phyloP scores from a whole-genome alignment of 2,797 vertebrate genomes.

The Kryptolebias ocellatus region DNA sequence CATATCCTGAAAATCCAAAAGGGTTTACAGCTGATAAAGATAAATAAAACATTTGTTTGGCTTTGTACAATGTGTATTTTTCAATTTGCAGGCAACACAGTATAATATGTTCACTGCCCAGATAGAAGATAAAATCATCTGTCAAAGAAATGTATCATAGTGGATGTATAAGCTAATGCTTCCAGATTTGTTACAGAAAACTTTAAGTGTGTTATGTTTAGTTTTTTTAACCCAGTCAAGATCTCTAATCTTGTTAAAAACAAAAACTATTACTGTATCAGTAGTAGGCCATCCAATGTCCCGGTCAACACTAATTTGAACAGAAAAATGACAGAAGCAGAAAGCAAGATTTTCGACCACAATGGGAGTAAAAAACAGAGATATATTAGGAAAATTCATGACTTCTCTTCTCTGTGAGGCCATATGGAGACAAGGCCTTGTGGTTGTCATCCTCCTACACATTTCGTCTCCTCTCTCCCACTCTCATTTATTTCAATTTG shows the following conservation, averaged over 20 bases:
- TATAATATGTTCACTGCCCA: slow-evolving; percentile 19
- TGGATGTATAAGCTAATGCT: slow-evolving; percentile 16
- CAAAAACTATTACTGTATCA: neutral
- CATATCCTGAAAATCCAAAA: slow-evolving; percentile 40
- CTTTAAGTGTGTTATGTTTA: neutral
- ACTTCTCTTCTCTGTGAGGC: slow-evolving; percentile 45
- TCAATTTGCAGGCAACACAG: slow-evolving; percentile 30
- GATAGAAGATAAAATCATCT: slow-evolving; percentile 42
- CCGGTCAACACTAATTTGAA: slow-evolving; percentile 14
- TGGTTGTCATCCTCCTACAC: slow-evolving; percentile 48
- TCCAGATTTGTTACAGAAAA: slow-evolving; percentile 24
- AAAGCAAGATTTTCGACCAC: slow-evolving; percentile 29
- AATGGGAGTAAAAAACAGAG: slow-evolving; percentile 28
- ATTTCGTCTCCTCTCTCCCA: slow-evolving; percentile 53
- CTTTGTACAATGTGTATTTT: slow-evolving; percentile 38
- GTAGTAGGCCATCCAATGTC: slow-evolving; percentile 7
- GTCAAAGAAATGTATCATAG: slow-evolving; percentile 26
- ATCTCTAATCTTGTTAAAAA: slow-evolving; percentile 2
- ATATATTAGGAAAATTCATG: slow-evolving; percentile 51
- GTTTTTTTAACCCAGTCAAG: slow-evolving; percentile 1
- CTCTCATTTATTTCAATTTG: slow-evolving; percentile 89
- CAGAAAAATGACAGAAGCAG: slow-evolving; percentile 24
- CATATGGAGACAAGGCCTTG: slow-evolving; percentile 62
- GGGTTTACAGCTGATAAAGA: slow-evolving; percentile 41
- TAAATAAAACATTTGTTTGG: slow-evolving; percentile 35